Base-by-base conservation (phyloP, 2,113 vertebrate genomes). In the Rhombomys opimus region DNA sequence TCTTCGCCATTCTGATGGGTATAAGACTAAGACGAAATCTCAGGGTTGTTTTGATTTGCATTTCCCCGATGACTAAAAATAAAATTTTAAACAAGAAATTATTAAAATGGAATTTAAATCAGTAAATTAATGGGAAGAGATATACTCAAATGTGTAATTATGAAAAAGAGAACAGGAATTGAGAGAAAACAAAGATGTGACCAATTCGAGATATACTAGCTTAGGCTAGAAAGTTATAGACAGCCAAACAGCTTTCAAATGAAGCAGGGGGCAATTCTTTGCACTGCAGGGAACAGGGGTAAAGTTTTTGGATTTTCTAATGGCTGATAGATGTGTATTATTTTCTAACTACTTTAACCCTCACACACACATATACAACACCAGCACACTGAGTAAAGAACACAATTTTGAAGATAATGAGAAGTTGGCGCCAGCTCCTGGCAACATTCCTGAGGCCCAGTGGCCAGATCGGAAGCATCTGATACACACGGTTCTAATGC, bases 151-250 rank as follows among this genome's bases (percentile, higher is more conserved):
- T 57, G 23, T 68, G 59, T 3, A 38, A 70, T 61, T 10, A 41
- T 50, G 85, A 54, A n/a, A 72, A 25, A 7, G 52, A 54, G 13
- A 41, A 10, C 4, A 54, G 52, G 17, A 2, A 25, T 59, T 72
- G 23, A 59, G 23, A 68, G 32, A 57, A 7, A 82, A 2, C 17
- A 13, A 57, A 8, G 35, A 1, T 2, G 23, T 7, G 23, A 8
- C 32, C 23, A 50, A 8, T 32, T 9, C 0, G 4, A 80, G 57
- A 15, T 38, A 14, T 0, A 0, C 7, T 7, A 38, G 7, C 52
- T 70, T 18, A 13, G 25, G 52, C 38, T 50, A 59, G 35, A 11
- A 18, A 87, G 63, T 22, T 6, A 23, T 3, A 35, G 59, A 30
- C 27, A 72, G 17, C 32, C 30, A 35, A 86, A 30, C 9, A 6